Base-by-base conservation (phyloP, 1,140 invertebrate species). In the Cecropterus lyciades region DNA sequence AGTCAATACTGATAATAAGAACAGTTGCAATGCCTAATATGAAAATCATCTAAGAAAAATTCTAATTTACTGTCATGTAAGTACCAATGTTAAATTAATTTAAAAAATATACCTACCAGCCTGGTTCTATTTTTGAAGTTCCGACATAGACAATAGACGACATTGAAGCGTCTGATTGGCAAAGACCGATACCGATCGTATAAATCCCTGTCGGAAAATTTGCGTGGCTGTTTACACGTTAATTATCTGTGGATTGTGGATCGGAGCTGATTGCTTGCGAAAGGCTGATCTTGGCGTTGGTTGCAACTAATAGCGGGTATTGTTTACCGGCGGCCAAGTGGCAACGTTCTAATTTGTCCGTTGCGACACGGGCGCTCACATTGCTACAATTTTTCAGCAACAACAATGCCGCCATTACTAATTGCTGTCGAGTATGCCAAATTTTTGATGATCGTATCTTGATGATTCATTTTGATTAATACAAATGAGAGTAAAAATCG, bases 191-290 rank as follows among this genome's bases (percentile, higher is more conserved):
- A 60, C 42, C 42, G 42, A 59, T 62, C n/a, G n/a, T n/a, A 49
- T 49, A 62, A 62, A 49, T 60, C 57, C 57, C 30, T 33, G 60
- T 63, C 48, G 48, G 60, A 42, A 40, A 14, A 48, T 40, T 52
- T 11, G 30, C 33, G 59, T 33, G 48, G 59, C 42, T 51, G 48
- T 49, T 63, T 52, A 51, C 48, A 3, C 59, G 48, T 63, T 63
- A 63, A 63, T 63, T 63, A 63, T 52, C 48, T 63, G 59, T 63
- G 59, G 33, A 42, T 43, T 51, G 59, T 63, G 59, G 15, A 49
- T 51, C 46, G 46, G 46, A 62, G 57, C 16, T 49, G 57, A 30
- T 63, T 63, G 59, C 59, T 63, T 63, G 59, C 59, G 59, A 63
- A 63, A 63, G 59, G 30, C 17, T 63, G 33, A 11, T 63, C 59